These are phyloP conservation scores for Prenolepis imparis DNA, from an alignment of 2,888 invertebrate genomes.

Conservation along the genomic window DNA sequence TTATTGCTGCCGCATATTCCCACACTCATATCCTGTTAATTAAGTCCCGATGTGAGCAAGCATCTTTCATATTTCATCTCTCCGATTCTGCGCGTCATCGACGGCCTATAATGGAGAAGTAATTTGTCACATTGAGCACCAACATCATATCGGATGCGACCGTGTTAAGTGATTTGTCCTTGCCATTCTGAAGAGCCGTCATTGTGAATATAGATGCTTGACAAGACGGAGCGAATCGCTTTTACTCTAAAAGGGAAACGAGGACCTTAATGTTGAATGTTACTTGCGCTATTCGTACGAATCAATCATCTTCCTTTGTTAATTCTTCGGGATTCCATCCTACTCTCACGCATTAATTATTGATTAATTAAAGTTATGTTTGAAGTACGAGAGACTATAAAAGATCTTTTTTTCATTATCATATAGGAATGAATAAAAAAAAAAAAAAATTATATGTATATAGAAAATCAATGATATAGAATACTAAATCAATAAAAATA, in stretches of 20 bases:
- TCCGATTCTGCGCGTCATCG: slow-evolving; percentile 60
- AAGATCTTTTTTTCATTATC: neutral
- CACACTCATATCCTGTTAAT: slow-evolving; percentile 58
- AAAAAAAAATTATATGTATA: neutral
- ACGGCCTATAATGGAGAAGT: slow-evolving; percentile 75
- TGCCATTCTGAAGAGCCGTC: slow-evolving; percentile 74
- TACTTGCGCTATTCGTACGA: slow-evolving; percentile 40
- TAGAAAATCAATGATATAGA: neutral
- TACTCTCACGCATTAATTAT: neutral
- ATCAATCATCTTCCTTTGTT: slow-evolving; percentile 67
- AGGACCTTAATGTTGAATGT: slow-evolving; percentile 62
- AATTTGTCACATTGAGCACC: slow-evolving; percentile 79
- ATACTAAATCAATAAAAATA: neutral
- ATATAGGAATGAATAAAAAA: neutral
- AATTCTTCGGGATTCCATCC: neutral
- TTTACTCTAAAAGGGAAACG: slow-evolving; percentile 57
- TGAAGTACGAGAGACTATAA: neutral
- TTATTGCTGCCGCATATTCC: neutral
- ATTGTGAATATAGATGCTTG: slow-evolving; percentile 70
- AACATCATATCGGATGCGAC: slow-evolving; percentile 42
- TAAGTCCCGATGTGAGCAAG: slow-evolving; percentile 43
- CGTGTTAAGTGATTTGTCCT: slow-evolving; percentile 84
- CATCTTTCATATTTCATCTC: slow-evolving; percentile 70
- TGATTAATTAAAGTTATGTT: neutral
- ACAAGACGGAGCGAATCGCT: slow-evolving; percentile 47